Percentiles rank a stretch among this genome's conserved stretches.
phyloP scores from a whole-genome alignment of 92 coral and sea anemone genomes.

The Desmophyllum pertusum region DNA sequence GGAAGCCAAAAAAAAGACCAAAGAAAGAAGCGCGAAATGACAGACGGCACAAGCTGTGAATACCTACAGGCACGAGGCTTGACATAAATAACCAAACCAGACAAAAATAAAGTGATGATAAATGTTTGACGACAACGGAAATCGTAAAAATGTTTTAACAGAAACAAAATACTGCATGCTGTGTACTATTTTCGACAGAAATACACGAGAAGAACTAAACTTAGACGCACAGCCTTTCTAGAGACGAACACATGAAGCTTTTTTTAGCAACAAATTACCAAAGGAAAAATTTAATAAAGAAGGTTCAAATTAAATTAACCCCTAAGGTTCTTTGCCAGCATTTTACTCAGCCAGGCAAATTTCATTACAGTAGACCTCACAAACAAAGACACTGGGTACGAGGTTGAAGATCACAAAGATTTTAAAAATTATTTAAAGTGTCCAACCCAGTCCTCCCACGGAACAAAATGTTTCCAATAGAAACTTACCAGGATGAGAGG shows the following conservation, averaged over 20 bases:
- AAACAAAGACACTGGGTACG: neutral
- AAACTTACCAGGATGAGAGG: constrained; percentile 68
- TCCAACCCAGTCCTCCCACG: neutral
- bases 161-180: neutral
- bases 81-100: neutral
- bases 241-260: neutral
- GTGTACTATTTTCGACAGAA: neutral
- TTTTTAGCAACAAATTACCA: neutral
- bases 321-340: neutral
- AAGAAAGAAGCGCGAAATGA: neutral
- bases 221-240: neutral
- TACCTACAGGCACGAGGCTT: neutral
- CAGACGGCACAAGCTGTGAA: neutral
- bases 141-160: neutral
- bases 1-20: neutral
- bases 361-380: neutral
- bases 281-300: neutral
- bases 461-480: neutral
- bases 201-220: neutral
- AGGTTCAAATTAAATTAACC: neutral
- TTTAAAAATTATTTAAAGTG: neutral
- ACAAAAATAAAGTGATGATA: neutral
- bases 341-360: neutral
- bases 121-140: neutral
- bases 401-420: no score